Conservation (phyloP, 1,140 invertebrate species). For the Drosophila prosaltans region DNA sequence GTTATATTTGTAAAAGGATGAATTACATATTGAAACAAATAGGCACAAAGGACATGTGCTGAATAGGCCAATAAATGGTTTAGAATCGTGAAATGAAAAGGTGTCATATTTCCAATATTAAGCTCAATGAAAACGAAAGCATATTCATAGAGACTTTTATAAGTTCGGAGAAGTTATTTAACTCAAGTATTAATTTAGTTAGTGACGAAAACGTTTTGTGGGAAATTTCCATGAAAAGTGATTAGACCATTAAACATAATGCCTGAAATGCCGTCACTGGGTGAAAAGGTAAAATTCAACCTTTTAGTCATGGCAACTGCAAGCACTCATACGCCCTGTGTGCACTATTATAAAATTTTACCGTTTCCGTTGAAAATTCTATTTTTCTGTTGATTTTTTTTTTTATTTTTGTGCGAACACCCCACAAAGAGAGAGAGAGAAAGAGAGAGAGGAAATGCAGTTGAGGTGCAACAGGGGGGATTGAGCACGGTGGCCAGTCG, state of each 20-base stretch:
- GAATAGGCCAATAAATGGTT: slow-evolving; percentile 1
- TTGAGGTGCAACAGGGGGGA: neutral
- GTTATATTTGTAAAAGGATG: neutral
- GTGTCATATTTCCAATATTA: neutral
- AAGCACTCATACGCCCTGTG: slow-evolving; percentile 45
- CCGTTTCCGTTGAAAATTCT: slow-evolving; percentile 55
- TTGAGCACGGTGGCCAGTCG: slow-evolving; percentile 8
- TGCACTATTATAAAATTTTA: slow-evolving; percentile 58
- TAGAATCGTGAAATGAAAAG: neutral
- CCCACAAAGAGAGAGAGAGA: slow-evolving; percentile 21
- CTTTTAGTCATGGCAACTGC: slow-evolving; percentile 37
- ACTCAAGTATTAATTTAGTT: too few relatives aligned
- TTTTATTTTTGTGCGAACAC: slow-evolving; percentile 17
- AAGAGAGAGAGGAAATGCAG: too few relatives aligned
- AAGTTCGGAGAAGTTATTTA: too few relatives aligned
- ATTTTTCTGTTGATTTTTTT: slow-evolving; percentile 32
- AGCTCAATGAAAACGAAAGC: too few relatives aligned
- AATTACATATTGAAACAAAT: neutral
- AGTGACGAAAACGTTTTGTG: too few relatives aligned
- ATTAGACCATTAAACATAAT: neutral
- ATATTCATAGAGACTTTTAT: too few relatives aligned
- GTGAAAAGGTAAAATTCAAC: neutral
- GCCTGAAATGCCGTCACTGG: neutral
- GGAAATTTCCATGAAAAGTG: too few relatives aligned
- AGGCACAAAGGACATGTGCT: neutral